Percentiles rank a stretch among this genome's conserved stretches.
Evolutionary conservation across 2,113 vertebrate species (phyloP).

Genomic region (Hemiscyllium ocellatum): DNA sequence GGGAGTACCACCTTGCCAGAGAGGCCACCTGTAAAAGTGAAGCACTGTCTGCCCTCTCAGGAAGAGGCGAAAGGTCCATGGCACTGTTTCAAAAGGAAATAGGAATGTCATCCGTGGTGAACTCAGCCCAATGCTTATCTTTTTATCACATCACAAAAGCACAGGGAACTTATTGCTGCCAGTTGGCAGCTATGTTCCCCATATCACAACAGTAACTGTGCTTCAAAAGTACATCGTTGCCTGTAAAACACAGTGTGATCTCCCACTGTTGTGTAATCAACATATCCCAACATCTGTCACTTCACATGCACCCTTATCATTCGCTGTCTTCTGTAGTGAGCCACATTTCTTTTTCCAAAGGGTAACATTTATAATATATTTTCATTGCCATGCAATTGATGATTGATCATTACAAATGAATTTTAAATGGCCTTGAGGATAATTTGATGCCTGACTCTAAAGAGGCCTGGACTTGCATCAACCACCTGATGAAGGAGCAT

Average conservation of each 20-base stretch:
- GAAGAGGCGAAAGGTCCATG: neutral
- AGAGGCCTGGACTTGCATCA: neutral
- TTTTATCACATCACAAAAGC: neutral
- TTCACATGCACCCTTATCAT: neutral
- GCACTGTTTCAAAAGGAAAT: neutral
- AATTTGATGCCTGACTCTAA: constrained; percentile 18
- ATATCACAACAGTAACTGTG: neutral
- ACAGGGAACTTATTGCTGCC: neutral
- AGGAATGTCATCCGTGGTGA: neutral
- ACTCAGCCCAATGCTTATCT: neutral
- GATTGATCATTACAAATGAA: neutral
- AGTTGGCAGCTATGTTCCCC: neutral
- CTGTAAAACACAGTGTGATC: neutral
- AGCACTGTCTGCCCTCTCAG: neutral
- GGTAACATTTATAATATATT: neutral
- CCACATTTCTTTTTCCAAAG: neutral
- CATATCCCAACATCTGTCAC: neutral
- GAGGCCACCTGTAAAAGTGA: neutral
- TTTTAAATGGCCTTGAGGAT: neutral
- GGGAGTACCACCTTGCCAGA: neutral
- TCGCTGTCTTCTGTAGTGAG: neutral
- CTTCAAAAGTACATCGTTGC: neutral
- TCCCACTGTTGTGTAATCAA: neutral
- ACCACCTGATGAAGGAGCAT: no score
- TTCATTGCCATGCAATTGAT: neutral